Evolutionary conservation across 2,888 invertebrate species (phyloP), one percentile per base, ranked within the genome.

Genomic region (Acrobasis consociella): DNA sequence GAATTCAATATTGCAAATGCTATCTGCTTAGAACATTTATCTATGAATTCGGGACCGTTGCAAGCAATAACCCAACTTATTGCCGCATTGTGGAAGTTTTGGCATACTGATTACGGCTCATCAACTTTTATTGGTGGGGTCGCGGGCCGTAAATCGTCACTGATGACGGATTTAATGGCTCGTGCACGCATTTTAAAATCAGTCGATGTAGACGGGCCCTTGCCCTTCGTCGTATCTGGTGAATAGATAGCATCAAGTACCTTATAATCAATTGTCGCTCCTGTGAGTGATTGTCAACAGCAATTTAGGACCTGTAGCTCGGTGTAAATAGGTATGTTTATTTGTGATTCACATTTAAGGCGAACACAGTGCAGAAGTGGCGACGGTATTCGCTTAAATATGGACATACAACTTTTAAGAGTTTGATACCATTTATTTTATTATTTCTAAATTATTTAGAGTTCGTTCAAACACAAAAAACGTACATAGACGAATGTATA

Each of bases 41-140:
- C 69, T 69, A 73, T 76, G 72, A 72, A 74, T 62, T 74, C 74
- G 80, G 77, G 78, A 67, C 68, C 74, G 69, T 70, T 65, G 71
- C 74, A 74, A 70, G 76, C 75, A 78, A 80, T 83, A 79, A 81
- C 76, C 76, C 75, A 75, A 83, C 77, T 84, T 84, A 85, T 82
- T 78, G 81, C 79, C 70, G 78, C 78, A 85, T 87, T 87, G 87
- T 87, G 84, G 87, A 85, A 85, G 77, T 86, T 88, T 86, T 85
- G 83, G 86, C 86, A 84, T 81, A 85, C 83, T 83, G 82, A 89
- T 84, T 87, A 91, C 82, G 91, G 88, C 81, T 87, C 91, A 91
- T 90, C 85, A 86, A 90, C 72, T 87, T 87, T 87, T 86, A 87
- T 89, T 86, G 76, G 81, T 75, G 80, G 78, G 86, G 87, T 76